phyloP scores from a whole-genome alignment of 2,113 vertebrate genomes.

The Camelus bactrianus region DNA sequence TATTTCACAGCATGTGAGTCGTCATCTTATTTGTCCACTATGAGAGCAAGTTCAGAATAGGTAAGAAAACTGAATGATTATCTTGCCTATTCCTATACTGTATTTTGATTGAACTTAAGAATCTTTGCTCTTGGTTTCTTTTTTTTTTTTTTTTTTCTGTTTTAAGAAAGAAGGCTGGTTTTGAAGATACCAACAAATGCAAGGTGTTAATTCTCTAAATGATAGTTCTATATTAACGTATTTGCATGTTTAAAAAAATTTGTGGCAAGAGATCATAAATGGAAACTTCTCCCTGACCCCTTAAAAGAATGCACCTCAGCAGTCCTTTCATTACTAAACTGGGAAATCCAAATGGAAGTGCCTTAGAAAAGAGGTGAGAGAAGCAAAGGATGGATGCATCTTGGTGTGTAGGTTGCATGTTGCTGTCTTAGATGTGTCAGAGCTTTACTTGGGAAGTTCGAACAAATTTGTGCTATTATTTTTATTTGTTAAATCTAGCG shows the following conservation, averaged over 20 bases:
- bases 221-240: background rate
- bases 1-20: background rate
- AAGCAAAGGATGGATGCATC: background rate
- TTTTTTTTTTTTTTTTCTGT: background rate
- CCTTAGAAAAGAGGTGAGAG: background rate
- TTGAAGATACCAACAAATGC: slow-evolving; percentile 28
- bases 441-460: background rate
- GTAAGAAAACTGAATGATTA: background rate
- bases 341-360: background rate
- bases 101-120: background rate
- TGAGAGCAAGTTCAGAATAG: background rate
- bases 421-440: background rate
- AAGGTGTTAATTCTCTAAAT: background rate
- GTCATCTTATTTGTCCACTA: background rate
- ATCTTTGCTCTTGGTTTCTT: background rate
- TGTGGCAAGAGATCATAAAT: background rate
- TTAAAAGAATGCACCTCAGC: background rate
- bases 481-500: background rate
- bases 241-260: slow-evolving; percentile 1
- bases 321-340: background rate
- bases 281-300: background rate
- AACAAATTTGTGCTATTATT: background rate
- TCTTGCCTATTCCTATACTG: background rate
- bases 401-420: background rate
- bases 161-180: slow-evolving; percentile 31